Evolutionary conservation across 2,113 vertebrate genomes (phyloP), one percentile per base, ranked within the genome.

Genomic region (Probosciger aterrimus): DNA sequence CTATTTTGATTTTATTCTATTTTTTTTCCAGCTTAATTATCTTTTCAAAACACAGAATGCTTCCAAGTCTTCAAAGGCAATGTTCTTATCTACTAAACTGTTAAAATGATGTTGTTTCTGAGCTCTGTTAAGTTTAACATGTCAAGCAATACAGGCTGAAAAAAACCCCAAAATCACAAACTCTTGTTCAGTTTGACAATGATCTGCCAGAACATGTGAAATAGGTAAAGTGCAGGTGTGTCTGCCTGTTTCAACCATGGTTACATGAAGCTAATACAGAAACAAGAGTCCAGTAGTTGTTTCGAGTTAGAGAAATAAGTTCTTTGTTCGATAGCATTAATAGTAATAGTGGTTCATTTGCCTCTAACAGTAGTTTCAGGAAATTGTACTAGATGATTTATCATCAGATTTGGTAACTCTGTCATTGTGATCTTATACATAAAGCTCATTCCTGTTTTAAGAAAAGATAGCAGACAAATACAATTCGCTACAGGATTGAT

Each of bases 401-500:
- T 59, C 9, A 62, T 33, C 39, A 89, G 62, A 62, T 20, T 55
- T 39, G 15, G 24, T 59, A 89, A 82, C 50, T 60, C 15, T 69
- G 35, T 50, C 69, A 18, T 31, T 18, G 33, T 50, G 46, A 82
- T 74, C 41, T 86, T 41, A 55, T 2, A 65, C 18, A 39, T 85
- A 90, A 82, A 94, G 31, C 37, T 53, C 41, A 57, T 80, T 93
- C 75, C 59, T 77, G 14, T 37, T 63, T 19, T 33, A 67, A 49
- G 50, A 53, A 84, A 10, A 10, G 33, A 22, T 3, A 74, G 31
- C 16, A 71, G 55, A n/a, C 25, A 88, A 70, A 49, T 41, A 46
- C 1, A 2, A 82, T 63, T 80, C 44, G 22, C 52, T 68, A 55
- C 24, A 11, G 3, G 37, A 71, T 19, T 0, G 0, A 70, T 59